Evolutionary conservation across 2,888 invertebrate genomes (phyloP).

Genomic region (Lutraria lutraria): DNA sequence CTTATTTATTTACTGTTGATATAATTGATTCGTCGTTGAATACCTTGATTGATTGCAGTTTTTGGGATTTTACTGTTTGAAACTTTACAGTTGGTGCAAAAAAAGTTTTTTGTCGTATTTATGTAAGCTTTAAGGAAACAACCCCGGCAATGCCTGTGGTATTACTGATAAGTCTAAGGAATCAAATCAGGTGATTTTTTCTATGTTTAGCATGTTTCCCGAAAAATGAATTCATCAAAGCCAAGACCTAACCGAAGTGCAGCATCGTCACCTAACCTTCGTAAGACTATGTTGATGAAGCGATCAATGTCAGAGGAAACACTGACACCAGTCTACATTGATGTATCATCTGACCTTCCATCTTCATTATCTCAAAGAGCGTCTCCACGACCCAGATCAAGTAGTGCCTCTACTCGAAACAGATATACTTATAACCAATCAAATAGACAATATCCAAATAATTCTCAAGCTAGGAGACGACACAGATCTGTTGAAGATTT

Average conservation of each 20-base stretch:
- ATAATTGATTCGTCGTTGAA: too few species aligned
- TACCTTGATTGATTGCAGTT: too few species aligned
- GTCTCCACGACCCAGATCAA: constrained; percentile 42
- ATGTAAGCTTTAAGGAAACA: not conserved
- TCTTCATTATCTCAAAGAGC: constrained; percentile 41
- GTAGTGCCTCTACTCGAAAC: constrained; percentile 42
- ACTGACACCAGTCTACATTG: constrained; percentile 64
- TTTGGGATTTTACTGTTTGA: too few species aligned
- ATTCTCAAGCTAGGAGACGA: constrained; percentile 47
- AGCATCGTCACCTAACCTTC: constrained; percentile 49
- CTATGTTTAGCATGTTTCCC: constrained; percentile 1
- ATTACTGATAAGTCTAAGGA: too few species aligned
- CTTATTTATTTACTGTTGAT: too few species aligned
- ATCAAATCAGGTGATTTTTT: too few species aligned
- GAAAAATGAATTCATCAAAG: not conserved
- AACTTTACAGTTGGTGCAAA: too few species aligned
- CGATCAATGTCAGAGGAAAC: constrained; percentile 60
- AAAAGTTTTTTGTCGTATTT: not conserved
- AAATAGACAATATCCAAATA: constrained; percentile 59
- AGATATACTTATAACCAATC: constrained; percentile 31
- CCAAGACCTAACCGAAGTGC: not conserved
- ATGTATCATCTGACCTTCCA: constrained; percentile 60
- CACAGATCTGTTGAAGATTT: constrained; percentile 63
- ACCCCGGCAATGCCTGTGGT: too few species aligned
- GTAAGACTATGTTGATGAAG: constrained; percentile 59